Evolutionary conservation across 2,888 invertebrate genomes (phyloP), one percentile per base, ranked within the genome.

Genomic region (Cerastis leucographa): DNA sequence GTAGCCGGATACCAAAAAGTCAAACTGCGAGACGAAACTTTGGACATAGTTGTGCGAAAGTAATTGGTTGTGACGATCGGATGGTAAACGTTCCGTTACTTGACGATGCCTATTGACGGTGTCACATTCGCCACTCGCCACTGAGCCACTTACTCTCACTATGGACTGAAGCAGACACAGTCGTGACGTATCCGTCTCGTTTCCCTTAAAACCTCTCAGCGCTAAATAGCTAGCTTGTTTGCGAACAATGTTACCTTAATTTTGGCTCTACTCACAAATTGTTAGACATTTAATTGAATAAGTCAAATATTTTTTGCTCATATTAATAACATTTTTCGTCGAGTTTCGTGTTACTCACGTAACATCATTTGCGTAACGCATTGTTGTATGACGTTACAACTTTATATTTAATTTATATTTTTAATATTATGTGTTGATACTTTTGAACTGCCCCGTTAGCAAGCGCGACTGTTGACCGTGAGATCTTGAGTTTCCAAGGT

Each of bases 201-300:
- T 0, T 0, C 1, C 22, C 7, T 9, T 76, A 74, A 86, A 78
- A 35, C 12, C n/a, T n/a, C 19, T 35, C 29, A 17, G 51, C 5
- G 29, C 64, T 78, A 83, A 85, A 76, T 81, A 83, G 70, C 84
- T 81, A 44, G 67, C 81, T 83, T 87, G 85, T 87, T 87, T 78
- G 49, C 67, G 67, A 83, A 87, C 83, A 86, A 85, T 87, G 78
- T 85, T 77, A 83, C 83, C 83, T 75, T 78, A 87, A 85, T 85
- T 83, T 74, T 25, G 66, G 46, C 62, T 62, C 35, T 22, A 62
- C 71, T 85, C 56, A 67, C 64, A 87, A 87, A 73, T 83, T 85
- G 76, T 76, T 54, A 70, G 71, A 61, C 73, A 59, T 80, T 80
- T 87, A 85, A 86, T 86, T 87, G 75, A 78, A 85, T 87, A 83